These are phyloP conservation scores for Chalcosyrphus nemorum DNA, from an alignment of 2,888 invertebrate species.

Conservation along the genomic window DNA sequence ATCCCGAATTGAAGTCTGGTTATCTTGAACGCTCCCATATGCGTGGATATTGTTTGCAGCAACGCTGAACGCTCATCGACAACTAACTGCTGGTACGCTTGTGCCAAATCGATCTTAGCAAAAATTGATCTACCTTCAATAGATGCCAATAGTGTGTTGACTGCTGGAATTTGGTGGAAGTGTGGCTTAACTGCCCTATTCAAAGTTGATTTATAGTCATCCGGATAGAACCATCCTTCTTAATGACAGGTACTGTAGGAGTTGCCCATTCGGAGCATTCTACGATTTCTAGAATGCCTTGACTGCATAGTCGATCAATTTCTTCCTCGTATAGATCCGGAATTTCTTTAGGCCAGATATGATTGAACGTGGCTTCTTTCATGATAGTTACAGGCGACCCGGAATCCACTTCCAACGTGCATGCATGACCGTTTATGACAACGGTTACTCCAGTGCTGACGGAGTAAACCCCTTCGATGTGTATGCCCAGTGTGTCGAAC, in stretches of 20 bases:
- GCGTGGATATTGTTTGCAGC: slow-evolving; percentile 75
- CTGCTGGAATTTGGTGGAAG: slow-evolving; percentile 71
- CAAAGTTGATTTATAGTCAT: slow-evolving; percentile 76
- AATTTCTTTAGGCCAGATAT: slow-evolving; percentile 66
- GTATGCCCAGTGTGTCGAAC: slow-evolving; percentile 54
- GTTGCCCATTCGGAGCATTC: slow-evolving; percentile 49
- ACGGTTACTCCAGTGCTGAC: background rate
- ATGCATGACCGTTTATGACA: slow-evolving; percentile 16
- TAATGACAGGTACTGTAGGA: slow-evolving; percentile 36
- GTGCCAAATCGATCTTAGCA: slow-evolving; percentile 78
- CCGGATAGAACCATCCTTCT: slow-evolving; percentile 73
- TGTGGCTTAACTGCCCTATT: slow-evolving; percentile 75
- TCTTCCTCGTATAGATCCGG: slow-evolving; percentile 62
- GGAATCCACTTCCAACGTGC: slow-evolving; percentile 5
- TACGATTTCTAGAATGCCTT: slow-evolving; percentile 73
- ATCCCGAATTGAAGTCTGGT: slow-evolving; percentile 75
- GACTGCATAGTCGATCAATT: slow-evolving; percentile 67
- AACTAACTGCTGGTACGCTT: slow-evolving; percentile 78
- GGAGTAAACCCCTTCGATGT: slow-evolving; percentile 43
- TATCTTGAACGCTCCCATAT: slow-evolving; percentile 76
- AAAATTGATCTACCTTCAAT: slow-evolving; percentile 76
- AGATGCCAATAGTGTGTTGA: slow-evolving; percentile 48
- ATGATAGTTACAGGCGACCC: no score
- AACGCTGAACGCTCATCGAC: slow-evolving; percentile 76
- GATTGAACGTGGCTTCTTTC: no score